Evolutionary conservation across 1,140 invertebrate species (phyloP).

Genomic region (Calycopis cecrops): DNA sequence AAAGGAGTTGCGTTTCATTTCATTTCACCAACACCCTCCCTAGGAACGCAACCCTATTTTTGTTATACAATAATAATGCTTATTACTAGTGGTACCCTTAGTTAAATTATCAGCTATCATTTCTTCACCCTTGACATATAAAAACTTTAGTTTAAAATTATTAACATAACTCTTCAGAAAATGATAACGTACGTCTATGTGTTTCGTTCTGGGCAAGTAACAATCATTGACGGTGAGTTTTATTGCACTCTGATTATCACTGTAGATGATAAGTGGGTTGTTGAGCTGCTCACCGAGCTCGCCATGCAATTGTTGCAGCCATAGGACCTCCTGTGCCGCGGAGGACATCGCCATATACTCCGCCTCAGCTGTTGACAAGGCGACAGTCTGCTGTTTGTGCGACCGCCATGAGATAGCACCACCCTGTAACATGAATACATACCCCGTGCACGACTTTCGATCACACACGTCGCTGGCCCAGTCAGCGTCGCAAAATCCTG

Average conservation of each 20-base stretch:
- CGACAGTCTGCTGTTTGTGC: conserved; percentile 22
- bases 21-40: background rate
- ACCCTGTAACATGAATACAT: conserved; percentile 26
- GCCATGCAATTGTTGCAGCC: conserved; percentile 12
- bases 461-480: conserved; percentile 21
- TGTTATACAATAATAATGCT: conserved; percentile 21
- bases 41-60: conserved; percentile 26
- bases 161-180: conserved; percentile 33
- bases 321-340: conserved; percentile 24
- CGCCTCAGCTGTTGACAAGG: conserved; percentile 20
- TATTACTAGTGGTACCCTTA: conserved; percentile 18
- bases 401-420: conserved; percentile 23
- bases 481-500: conserved; percentile 30
- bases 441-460: conserved; percentile 26
- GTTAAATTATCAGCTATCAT: conserved; percentile 38
- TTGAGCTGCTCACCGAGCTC: conserved; percentile 11
- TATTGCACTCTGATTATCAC: conserved; percentile 35
- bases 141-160: conserved; percentile 31
- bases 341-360: conserved; percentile 8
- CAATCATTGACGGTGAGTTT: conserved; percentile 25
- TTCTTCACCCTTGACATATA: conserved; percentile 25
- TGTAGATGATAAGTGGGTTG: conserved; percentile 8
- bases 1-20: background rate
- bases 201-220: conserved; percentile 36
- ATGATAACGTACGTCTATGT: conserved; percentile 37